phyloP scores from a whole-genome alignment of 2,797 vertebrate genomes.

The Sylvilagus floridanus region DNA sequence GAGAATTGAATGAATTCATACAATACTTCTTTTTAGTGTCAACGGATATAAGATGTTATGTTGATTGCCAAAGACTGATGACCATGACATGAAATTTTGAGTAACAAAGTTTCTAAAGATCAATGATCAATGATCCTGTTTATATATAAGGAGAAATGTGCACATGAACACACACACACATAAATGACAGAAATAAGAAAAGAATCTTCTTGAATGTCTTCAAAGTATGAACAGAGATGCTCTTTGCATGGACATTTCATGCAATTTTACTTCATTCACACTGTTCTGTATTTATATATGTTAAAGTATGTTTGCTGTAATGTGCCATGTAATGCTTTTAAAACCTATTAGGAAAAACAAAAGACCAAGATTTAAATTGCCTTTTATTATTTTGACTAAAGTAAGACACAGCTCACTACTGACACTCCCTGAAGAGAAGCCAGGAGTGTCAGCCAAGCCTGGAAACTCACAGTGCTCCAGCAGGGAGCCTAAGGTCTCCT shows the following conservation, averaged over 20 bases:
- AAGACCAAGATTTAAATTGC: background rate
- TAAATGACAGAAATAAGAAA: background rate
- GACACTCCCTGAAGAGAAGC: constrained; percentile 4
- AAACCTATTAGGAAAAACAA: background rate
- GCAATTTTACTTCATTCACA: background rate
- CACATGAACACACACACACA: background rate
- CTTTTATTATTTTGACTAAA: constrained; percentile 50
- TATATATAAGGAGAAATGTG: background rate
- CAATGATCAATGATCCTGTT: background rate
- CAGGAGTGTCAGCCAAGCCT: background rate
- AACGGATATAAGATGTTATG: background rate
- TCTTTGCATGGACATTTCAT: background rate
- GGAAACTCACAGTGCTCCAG: background rate
- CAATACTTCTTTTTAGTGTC: background rate
- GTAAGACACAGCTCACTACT: background rate
- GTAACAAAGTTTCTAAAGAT: background rate
- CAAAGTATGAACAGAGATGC: background rate
- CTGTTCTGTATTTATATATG: background rate
- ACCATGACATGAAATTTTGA: background rate
- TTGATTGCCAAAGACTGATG: background rate
- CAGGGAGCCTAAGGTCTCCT: background rate
- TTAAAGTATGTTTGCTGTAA: background rate
- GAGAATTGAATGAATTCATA: constrained; percentile 21
- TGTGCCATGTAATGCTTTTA: background rate
- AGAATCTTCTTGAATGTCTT: constrained; percentile 10